Base-by-base conservation (phyloP, 2,888 invertebrate species). In the Phengaris arion region DNA sequence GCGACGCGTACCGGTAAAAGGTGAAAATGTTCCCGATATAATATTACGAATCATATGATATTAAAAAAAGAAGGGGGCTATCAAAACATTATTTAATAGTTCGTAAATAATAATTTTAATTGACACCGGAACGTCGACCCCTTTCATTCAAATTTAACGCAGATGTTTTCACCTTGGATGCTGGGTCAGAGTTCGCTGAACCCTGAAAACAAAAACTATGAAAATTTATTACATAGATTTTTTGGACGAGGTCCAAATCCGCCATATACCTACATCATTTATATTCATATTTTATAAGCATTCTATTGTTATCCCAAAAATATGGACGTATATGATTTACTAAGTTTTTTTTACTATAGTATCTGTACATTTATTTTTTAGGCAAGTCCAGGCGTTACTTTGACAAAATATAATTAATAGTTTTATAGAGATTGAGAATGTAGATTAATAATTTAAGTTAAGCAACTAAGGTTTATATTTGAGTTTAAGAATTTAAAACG, bases 211-310 rank as follows among this genome's bases (percentile, higher is more conserved):
- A 70, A 70, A 69, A 70, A 51, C 70, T 70, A 70, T 51, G 48
- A 51, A 51, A 51, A 70, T 51, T 15, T 51, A 70, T 48, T 48
- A 51, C 10, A 48, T 70, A 22, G 51, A 48, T 22, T 48, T 69
- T 70, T 51, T 70, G 70, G 70, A 70, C 51, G 12, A 51, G 10
- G 2, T 51, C 70, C 70, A 70, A 70, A 12, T 70, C 48, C 70
- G 5, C 51, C 57, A 46, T 57, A 6, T 10, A 48, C 10, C 35
- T 35, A 35, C 35, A 22, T 15, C 15, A 6, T 51, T 15, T 69
- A 69, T 69, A 15, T 69, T 15, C 70, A 48, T 48, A 15, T 51
- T 70, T 70, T 51, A 51, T 48, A 70, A 22, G 51, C 15, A 35
- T 64, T 64, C 45, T 22, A 35, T 64, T 64, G 6, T 13, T 64